Base-by-base conservation (phyloP, 2,797 vertebrate species). In the Dryobates pubescens region DNA sequence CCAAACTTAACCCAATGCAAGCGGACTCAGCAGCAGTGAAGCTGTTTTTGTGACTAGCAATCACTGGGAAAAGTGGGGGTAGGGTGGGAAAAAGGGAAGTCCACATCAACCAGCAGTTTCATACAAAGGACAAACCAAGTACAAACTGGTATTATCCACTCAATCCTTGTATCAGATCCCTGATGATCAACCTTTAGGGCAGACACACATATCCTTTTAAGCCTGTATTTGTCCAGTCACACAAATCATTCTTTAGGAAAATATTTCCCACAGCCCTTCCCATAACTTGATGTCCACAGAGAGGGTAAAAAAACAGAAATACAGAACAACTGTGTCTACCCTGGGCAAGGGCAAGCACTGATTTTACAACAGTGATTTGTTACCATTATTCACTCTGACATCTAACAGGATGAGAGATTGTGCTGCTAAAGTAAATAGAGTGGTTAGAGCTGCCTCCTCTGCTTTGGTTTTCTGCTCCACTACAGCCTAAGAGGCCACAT, bases 261-360 rank as follows among this genome's bases (percentile, higher is more conserved):
- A 82, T 80, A 88, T 94, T 96, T 96, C 92, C 91, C 93, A 93
- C 94, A 95, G 92, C 51, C 84, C 90, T 93, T 92, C 82, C 94
- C 91, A 77, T 80, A 95, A 95, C 89, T 84, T 89, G 88, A 94
- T 4, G 43, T 94, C 90, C 91, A 76, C 27, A 82, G 88, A 94
- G 88, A 94, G 88, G 63, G 79, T 85, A 95, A 93, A 92, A 88
- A 75, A 91, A 63, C 92, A 96, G 75, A 73, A 94, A 71, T 75
- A 86, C 2, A 70, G 81, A 91, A 84, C 65, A 88, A 91, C 81
- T 63, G 57, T 54, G 68, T 65, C 86, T 68, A 81, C 49, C 64
- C 6, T 1, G 2, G 63, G 91, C 85, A 91, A 94, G 45, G 86
- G 88, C 96, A 95, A 95, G 69, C 57, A 89, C 76, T 68, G 67